Base-by-base conservation (phyloP, 2,113 vertebrate species). In the Notarius lentiginosus region DNA sequence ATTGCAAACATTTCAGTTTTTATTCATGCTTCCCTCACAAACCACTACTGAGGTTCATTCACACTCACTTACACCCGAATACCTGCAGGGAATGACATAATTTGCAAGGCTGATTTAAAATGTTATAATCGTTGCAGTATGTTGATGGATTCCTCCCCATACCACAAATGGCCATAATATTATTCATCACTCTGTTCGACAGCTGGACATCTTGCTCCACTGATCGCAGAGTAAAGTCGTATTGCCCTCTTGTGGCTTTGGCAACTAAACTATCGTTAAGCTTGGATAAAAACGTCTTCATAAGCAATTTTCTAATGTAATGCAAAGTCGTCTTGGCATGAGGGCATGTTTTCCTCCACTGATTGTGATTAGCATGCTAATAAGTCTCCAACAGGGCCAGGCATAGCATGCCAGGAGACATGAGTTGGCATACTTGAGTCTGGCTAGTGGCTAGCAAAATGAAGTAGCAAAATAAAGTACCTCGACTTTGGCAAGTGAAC, bases 211-310 rank as follows among this genome's bases (percentile, higher is more conserved):
- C 87, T 91, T 92, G 93, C 91, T 91, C 90, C 92, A n/a, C 86
- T 76, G 84, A 89, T 82, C 88, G 88, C 85, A 87, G 73, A 12
- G 82, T 49, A 91, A 88, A 90, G 92, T 90, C 90, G 84, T 91
- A 94, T 91, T 88, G 92, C 94, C 94, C 92, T 94, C 94, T 94
- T 91, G 90, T 93, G 95, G 89, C 14, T 24, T 51, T 63, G 61
- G 60, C 12, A 65, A n/a, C 80, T 80, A 60, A 9, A 22, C 79
- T 41, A 80, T 60, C 10, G 79, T 61, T 80, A 60, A 34, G 27
- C 30, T 80, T 80, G 30, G 61, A 60, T 41, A 80, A 80, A 80
- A 61, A 17, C 4, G 10, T 80, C 18, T n/a, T 80, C 79, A 60
- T 30, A 41, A 41, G 55, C 79, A 80, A 60, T 61, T 80, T 80